Conservation (phyloP, 2,113 vertebrate genomes). For the Coryphaenoides rupestris region DNA sequence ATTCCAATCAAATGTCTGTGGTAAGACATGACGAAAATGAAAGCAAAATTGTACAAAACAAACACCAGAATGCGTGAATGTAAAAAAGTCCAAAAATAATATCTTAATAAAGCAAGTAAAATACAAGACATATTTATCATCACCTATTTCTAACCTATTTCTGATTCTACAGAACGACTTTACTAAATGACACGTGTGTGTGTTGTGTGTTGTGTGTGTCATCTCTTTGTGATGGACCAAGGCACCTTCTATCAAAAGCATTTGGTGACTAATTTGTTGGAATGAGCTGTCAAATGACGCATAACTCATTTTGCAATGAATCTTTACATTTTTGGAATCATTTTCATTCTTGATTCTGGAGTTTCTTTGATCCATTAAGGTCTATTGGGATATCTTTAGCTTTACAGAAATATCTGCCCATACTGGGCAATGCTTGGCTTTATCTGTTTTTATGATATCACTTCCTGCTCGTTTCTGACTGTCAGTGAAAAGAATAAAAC, state of each 20-base stretch:
- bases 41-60: not conserved
- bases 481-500: constrained; percentile 49
- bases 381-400: constrained; percentile 26
- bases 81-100: constrained; percentile 41
- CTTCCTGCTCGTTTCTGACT: constrained; percentile 45
- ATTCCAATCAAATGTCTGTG: constrained; percentile 40
- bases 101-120: not conserved
- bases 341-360: constrained; percentile 41
- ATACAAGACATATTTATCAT: not conserved
- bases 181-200: too few species aligned
- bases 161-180: not conserved
- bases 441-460: constrained; percentile 31
- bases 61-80: constrained; percentile 50
- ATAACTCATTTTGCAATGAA: constrained; percentile 35
- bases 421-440: constrained; percentile 45
- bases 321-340: constrained; percentile 45
- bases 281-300: constrained; percentile 8
- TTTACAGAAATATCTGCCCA: constrained; percentile 52
- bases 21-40: constrained; percentile 55
- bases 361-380: constrained; percentile 16
- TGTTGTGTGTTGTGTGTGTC: too few species aligned
- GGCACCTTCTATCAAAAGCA: not conserved
- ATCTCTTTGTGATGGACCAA: too few species aligned
- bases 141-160: not conserved
- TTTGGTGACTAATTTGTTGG: not conserved